A percentile compares a stretch with the other conserved stretches of the same genome.
These are phyloP conservation scores for Araneus ventricosus DNA, from an alignment of 1,140 invertebrate species.

Conservation along the genomic window DNA sequence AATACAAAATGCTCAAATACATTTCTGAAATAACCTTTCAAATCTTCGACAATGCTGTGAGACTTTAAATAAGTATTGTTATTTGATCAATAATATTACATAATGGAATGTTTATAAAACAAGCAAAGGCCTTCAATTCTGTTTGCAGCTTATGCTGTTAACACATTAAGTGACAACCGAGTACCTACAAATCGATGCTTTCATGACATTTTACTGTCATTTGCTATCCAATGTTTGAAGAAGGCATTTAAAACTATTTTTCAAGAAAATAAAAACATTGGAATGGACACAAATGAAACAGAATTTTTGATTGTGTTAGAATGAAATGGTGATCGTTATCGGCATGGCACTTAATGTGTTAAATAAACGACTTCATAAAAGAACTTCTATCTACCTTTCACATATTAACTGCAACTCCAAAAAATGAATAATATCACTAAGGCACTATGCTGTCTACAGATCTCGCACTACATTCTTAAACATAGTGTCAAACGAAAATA, in stretches of 20 bases:
- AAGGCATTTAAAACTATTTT: neutral
- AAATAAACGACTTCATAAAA: neutral
- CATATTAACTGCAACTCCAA: neutral
- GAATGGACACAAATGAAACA: neutral
- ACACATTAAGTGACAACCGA: too few relatives aligned
- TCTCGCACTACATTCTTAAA: neutral
- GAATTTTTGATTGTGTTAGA: neutral
- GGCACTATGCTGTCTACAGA: constrained; percentile 40
- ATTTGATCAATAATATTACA: constrained; percentile 6
- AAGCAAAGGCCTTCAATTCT: too few relatives aligned
- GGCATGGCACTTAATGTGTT: neutral
- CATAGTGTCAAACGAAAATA: neutral
- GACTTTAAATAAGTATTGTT: neutral
- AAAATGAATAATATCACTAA: constrained; percentile 18
- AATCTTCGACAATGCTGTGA: too few relatives aligned
- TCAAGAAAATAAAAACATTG: neutral
- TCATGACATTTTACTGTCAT: neutral
- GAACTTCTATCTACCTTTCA: neutral
- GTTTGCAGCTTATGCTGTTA: too few relatives aligned
- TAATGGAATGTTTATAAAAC: too few relatives aligned
- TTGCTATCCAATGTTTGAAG: neutral
- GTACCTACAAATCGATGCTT: too few relatives aligned
- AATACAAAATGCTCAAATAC: too few relatives aligned
- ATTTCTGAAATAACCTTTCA: too few relatives aligned
- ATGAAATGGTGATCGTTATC: neutral